A percentile compares a stretch with the other conserved stretches of the same genome.
phyloP scores from a whole-genome alignment of 2,888 invertebrate species.

The Zygaena filipendulae region DNA sequence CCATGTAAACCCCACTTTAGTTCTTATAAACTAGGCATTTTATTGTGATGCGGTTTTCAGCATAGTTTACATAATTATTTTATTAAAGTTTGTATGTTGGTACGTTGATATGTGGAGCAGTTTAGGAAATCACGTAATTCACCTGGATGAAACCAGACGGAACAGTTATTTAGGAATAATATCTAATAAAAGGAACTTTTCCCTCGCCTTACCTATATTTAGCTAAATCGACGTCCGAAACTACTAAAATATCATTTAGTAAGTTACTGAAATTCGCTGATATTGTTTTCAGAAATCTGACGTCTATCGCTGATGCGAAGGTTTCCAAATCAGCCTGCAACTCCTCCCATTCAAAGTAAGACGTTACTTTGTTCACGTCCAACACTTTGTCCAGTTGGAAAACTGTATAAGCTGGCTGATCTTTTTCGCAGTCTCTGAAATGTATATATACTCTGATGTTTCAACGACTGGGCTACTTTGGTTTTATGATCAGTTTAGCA shows the following conservation, averaged over 20 bases:
- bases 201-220: conserved; percentile 65
- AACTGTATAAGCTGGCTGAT: conserved; percentile 77
- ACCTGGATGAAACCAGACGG: too few species aligned
- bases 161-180: too few species aligned
- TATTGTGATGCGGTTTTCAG: too few species aligned
- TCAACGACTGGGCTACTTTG: too few species aligned
- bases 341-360: conserved; percentile 73
- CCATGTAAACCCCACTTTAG: conserved; percentile 3
- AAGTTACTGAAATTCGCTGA: conserved; percentile 67
- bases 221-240: conserved; percentile 71
- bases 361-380: conserved; percentile 74
- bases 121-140: too few species aligned
- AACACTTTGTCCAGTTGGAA: conserved; percentile 77
- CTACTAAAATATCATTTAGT: conserved; percentile 66
- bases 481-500: too few species aligned
- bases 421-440: conserved; percentile 76
- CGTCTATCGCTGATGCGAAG: conserved; percentile 64
- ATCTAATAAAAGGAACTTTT: too few species aligned
- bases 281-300: conserved; percentile 62
- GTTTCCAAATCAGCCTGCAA: conserved; percentile 62
- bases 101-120: too few species aligned
- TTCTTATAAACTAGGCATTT: too few species aligned
- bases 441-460: too few species aligned
- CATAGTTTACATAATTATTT: too few species aligned
- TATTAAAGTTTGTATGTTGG: too few species aligned